A percentile compares a stretch with the other conserved stretches of the same genome.
These are phyloP conservation scores for Acanthiza pusilla DNA, from an alignment of 2,797 vertebrate species.

Conservation along the genomic window DNA sequence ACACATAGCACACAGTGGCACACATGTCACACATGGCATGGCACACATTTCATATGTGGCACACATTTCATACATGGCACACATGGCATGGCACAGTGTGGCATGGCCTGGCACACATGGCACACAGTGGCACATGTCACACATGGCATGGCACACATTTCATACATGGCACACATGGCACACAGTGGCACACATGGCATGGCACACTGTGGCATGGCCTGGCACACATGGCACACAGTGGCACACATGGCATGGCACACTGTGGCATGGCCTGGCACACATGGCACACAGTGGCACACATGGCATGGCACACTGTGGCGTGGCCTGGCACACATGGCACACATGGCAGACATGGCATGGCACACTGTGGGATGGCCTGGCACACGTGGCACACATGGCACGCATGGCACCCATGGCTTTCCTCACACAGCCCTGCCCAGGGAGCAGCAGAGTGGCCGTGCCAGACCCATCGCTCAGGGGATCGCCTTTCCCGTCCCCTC, in stretches of 20 bases:
- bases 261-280: not conserved
- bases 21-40: no score
- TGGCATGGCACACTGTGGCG: no score
- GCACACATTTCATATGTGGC: no score
- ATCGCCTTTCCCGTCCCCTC: accelerated
- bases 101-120: no score
- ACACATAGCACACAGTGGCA: not conserved
- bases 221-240: not conserved
- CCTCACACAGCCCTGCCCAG: not conserved
- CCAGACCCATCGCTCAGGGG: accelerated
- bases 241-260: not conserved
- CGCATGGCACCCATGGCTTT: not conserved
- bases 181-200: no score
- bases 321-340: not conserved
- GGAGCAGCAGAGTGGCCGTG: not conserved
- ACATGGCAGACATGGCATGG: no score
- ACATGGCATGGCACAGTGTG: no score
- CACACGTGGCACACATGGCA: not conserved
- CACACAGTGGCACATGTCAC: no score
- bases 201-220: no score
- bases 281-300: not conserved
- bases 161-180: no score
- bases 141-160: not conserved
- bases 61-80: no score
- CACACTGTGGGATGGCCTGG: not conserved